Conservation (phyloP, 2,797 vertebrate species). For the Chrosomus eos region DNA sequence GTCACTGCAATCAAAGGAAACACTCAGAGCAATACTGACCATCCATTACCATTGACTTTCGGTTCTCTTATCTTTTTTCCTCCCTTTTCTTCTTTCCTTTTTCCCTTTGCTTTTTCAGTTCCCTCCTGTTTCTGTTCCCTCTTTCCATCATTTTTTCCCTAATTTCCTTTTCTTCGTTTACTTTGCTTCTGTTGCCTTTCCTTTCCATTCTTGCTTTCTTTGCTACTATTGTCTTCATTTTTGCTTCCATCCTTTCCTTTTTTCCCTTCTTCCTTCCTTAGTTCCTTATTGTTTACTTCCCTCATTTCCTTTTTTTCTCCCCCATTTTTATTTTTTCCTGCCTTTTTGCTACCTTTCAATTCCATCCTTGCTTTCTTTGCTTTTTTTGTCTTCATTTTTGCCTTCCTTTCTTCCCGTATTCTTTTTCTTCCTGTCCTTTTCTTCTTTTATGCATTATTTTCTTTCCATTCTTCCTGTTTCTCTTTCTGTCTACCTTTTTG, state of each 20-base stretch:
- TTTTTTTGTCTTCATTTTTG: not conserved
- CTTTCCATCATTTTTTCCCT: not conserved
- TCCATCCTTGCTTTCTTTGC: not conserved
- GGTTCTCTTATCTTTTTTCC: not conserved
- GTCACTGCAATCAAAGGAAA: not conserved
- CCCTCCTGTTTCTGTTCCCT: not conserved
- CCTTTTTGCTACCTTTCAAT: not conserved
- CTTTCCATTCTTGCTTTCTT: not conserved
- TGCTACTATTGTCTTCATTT: not conserved
- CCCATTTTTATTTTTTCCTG: no score
- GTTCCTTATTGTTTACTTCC: not conserved
- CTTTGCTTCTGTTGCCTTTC: not conserved
- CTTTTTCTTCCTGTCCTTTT: not conserved
- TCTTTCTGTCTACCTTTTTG: not conserved
- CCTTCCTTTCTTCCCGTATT: not conserved
- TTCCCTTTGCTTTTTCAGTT: not conserved
- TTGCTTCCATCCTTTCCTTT: not conserved
- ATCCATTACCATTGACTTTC: not conserved
- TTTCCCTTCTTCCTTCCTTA: not conserved
- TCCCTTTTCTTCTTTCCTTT: not conserved
- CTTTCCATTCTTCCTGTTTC: not conserved
- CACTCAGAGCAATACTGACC: conserved; percentile 37
- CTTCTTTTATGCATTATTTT: not conserved
- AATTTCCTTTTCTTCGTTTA: not conserved
- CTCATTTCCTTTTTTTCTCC: not conserved